phyloP scores from a whole-genome alignment of 2,888 invertebrate genomes.

The Amblyjoppa proteus region DNA sequence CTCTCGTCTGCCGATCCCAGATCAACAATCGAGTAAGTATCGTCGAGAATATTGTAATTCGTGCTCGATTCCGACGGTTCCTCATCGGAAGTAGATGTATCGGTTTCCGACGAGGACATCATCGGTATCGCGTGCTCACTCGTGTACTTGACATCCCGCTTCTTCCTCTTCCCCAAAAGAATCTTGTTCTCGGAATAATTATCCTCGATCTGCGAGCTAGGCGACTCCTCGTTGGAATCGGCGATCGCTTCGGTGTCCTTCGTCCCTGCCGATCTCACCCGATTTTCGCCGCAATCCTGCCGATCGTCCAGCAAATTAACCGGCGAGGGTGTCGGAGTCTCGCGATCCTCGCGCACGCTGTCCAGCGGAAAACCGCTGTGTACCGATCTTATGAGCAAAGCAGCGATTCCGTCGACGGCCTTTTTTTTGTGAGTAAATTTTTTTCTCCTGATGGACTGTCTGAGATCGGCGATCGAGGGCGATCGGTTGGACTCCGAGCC shows the following conservation, averaged over 20 bases:
- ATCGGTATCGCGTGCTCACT: conserved; percentile 74
- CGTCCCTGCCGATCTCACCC: neutral
- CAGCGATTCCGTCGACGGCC: conserved; percentile 88
- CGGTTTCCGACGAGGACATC: conserved; percentile 80
- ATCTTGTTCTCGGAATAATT: conserved; percentile 11
- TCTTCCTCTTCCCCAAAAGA: neutral
- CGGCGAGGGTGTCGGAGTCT: conserved; percentile 77
- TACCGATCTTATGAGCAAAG: conserved; percentile 89
- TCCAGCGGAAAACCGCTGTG: conserved; percentile 79
- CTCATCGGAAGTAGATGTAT: conserved; percentile 79
- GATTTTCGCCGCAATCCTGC: conserved; percentile 59
- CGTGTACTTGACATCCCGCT: conserved; percentile 33
- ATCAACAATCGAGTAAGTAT: conserved; percentile 74
- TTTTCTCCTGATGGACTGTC: conserved; percentile 72
- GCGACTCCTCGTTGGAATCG: conserved; percentile 21
- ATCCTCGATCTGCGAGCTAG: neutral
- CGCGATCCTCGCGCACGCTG: conserved; percentile 80
- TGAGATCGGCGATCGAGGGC: conserved; percentile 73
- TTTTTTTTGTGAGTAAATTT: conserved; percentile 80
- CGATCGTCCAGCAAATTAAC: conserved; percentile 74
- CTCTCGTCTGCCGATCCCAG: conserved; percentile 39
- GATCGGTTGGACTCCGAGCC: conserved; percentile 76
- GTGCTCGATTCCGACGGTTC: conserved; percentile 80
- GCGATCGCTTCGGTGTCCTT: neutral
- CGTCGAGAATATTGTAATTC: conserved; percentile 81